Conservation (phyloP, 2,888 invertebrate species). For the Thysanoteuthis rhombus region DNA sequence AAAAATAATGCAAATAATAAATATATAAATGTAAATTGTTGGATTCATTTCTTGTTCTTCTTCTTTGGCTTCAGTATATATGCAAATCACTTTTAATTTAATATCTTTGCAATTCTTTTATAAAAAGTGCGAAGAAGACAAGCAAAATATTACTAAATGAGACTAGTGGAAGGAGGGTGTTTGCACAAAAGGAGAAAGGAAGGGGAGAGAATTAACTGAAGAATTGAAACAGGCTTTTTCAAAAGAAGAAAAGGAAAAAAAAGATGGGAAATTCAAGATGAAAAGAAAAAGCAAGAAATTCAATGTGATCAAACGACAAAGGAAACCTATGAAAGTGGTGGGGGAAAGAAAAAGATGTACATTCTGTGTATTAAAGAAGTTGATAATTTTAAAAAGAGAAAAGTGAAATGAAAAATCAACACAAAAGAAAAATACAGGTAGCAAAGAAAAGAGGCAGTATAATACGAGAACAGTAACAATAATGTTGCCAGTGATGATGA, state of each 20-base stretch:
- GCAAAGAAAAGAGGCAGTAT: background rate
- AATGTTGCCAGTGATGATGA: too few relatives aligned
- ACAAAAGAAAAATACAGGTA: background rate
- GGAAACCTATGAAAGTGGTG: background rate
- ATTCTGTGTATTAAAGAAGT: background rate
- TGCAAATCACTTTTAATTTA: conserved; percentile 12
- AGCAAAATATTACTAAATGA: background rate
- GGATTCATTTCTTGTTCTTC: background rate
- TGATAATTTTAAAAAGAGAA: background rate
- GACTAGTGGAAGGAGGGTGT: background rate
- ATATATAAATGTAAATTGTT: background rate
- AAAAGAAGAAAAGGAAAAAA: background rate
- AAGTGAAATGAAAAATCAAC: background rate
- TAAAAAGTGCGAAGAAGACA: background rate
- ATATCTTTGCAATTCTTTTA: conserved; percentile 12
- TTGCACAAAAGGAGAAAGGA: background rate
- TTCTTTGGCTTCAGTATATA: background rate
- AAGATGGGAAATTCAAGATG: background rate
- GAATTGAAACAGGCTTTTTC: background rate
- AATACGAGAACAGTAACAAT: background rate
- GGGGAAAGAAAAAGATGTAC: background rate
- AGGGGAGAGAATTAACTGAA: background rate
- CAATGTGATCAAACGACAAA: background rate
- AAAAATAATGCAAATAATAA: background rate
- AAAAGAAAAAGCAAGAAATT: background rate